Evolutionary conservation across 1,140 invertebrate species (phyloP), one percentile per base, ranked within the genome.

Genomic region (Oncopeltus fasciatus): DNA sequence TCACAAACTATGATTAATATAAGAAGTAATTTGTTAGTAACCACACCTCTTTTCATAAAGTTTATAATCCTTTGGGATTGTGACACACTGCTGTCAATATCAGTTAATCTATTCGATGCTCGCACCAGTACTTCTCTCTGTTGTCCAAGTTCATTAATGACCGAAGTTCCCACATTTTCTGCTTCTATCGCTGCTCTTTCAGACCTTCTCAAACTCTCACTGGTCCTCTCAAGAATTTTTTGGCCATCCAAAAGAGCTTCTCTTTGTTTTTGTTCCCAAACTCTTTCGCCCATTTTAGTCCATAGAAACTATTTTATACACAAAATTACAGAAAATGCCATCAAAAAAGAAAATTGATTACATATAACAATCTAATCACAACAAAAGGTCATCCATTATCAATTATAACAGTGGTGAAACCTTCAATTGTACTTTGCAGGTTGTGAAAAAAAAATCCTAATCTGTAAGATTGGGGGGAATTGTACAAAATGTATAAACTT

Each of bases 131-230:
- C 72, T 67, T 86, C 84, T 65, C 84, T 73, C 69, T 86, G 84
- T 61, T 71, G 73, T 1, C 78, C 78, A 24, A 86, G 70, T 68
- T 86, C 83, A 58, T 77, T 76, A n/a, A 88, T 76, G 8, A 88
- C 86, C 70, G 86, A 84, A 2, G 80, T 82, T 0, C 87, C 88
- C 66, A 90, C 80, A 68, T 82, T 77, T 73, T 91, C 89, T 0
- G 86, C 89, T 71, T 91, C 87, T 9, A 82, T 77, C 14, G 88
- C 86, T 53, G 87, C 77, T 67, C 81, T 80, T 64, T 86, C 83
- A 1, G 86, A 85, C 63, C 86, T 74, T 1, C 77, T 76, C 14
- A 90, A 74, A 65, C 83, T 85, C 33, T 83, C 78, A 0, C 80
- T 77, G 3, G 85, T 79, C 61, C 83, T 72, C 64, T 83, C 78